Evolutionary conservation across 2,113 vertebrate genomes (phyloP).

Genomic region (Columba livia): DNA sequence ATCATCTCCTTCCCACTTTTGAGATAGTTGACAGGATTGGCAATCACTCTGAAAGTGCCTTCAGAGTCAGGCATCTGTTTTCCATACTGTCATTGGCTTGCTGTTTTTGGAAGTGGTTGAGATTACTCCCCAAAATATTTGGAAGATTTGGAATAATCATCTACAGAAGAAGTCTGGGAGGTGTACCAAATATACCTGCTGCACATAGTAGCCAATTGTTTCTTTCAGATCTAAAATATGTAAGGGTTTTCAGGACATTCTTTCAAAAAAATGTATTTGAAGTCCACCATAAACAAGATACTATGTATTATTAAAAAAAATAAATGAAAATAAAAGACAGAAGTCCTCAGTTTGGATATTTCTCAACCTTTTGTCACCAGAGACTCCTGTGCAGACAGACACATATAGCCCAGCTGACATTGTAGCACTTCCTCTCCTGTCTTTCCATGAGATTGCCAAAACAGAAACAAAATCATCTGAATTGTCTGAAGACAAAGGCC

Average conservation of each 20-base stretch:
- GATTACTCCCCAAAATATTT: not conserved
- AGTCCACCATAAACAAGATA: not conserved
- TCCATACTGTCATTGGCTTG: not conserved
- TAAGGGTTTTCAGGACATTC: not conserved
- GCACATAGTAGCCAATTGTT: not conserved
- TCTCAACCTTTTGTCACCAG: not conserved
- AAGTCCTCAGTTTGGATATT: not conserved
- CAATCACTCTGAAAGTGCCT: not conserved
- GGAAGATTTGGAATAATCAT: not conserved
- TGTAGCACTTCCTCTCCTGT: not conserved
- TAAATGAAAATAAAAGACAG: not conserved
- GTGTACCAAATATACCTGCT: not conserved
- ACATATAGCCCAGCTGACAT: not conserved
- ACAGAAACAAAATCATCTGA: conserved; percentile 16
- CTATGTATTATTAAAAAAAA: rapidly evolving
- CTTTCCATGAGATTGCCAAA: conserved; percentile 2
- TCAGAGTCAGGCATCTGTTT: not conserved
- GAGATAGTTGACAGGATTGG: not conserved
- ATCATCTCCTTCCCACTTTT: not conserved
- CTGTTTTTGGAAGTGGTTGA: not conserved
- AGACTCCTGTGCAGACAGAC: not conserved
- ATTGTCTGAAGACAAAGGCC: not conserved
- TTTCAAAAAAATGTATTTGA: not conserved
- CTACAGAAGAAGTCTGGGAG: not conserved
- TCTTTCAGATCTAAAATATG: not conserved